phyloP scores from a whole-genome alignment of 2,113 vertebrate genomes.

The Ctenomys sociabilis region DNA sequence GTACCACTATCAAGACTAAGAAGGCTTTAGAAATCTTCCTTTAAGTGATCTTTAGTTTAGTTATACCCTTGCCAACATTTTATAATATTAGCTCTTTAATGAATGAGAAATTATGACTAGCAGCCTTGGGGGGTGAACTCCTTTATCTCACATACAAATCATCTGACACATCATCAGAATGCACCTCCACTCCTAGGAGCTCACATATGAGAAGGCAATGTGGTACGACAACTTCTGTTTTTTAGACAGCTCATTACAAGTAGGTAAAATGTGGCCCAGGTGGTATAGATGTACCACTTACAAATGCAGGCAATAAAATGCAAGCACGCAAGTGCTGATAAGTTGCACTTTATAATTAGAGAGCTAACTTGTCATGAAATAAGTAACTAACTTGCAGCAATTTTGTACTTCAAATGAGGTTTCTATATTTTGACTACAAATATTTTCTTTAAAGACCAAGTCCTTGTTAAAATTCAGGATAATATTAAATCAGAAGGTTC shows the following conservation, averaged over 20 bases:
- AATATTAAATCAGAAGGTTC: slow-evolving; percentile 24
- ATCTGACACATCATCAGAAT: background rate
- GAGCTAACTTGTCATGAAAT: slow-evolving; percentile 46
- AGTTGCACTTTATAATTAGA: slow-evolving; percentile 28
- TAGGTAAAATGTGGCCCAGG: background rate
- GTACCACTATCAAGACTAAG: background rate
- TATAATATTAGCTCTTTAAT: background rate
- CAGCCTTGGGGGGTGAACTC: background rate
- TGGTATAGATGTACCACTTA: background rate
- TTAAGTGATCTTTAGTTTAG: background rate
- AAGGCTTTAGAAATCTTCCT: background rate
- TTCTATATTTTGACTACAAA: slow-evolving; percentile 34
- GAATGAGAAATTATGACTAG: background rate
- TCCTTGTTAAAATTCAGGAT: slow-evolving; percentile 12
- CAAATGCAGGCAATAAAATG: slow-evolving; percentile 12
- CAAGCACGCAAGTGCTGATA: background rate
- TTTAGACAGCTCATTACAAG: too few relatives aligned
- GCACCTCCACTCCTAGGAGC: background rate
- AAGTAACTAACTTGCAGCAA: background rate
- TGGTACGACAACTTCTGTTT: background rate
- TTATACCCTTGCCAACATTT: background rate
- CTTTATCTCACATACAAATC: background rate
- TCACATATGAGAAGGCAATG: background rate
- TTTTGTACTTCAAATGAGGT: background rate
- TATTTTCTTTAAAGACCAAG: background rate